phyloP scores from a whole-genome alignment of 2,797 vertebrate species.

The Acanthornis magna region DNA sequence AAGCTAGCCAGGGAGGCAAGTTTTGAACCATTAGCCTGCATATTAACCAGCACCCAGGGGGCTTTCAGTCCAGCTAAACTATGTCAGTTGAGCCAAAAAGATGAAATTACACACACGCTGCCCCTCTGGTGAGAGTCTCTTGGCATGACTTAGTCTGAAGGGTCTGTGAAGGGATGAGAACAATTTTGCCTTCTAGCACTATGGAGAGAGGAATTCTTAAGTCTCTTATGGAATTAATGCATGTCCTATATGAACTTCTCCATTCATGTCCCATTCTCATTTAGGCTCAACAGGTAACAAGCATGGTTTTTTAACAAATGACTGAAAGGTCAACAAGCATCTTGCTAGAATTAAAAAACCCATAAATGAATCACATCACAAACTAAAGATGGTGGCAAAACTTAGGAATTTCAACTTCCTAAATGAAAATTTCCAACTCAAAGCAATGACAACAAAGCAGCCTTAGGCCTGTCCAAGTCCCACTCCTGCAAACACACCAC shows the following conservation, averaged over 20 bases:
- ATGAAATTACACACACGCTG: neutral
- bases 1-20: neutral
- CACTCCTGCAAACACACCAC: neutral
- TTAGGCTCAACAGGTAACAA: neutral
- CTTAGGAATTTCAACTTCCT: neutral
- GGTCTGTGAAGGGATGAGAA: neutral
- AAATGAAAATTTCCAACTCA: neutral
- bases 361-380: neutral
- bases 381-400: neutral
- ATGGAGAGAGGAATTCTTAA: neutral
- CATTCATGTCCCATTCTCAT: accelerated
- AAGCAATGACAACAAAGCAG: neutral
- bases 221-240: accelerated
- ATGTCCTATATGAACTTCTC: neutral
- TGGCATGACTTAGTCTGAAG: neutral
- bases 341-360: neutral
- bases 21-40: neutral
- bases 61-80: neutral
- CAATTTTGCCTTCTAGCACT: neutral
- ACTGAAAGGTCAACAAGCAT: neutral
- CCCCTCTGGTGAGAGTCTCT: neutral
- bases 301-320: neutral
- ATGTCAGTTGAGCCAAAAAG: neutral
- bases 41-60: neutral
- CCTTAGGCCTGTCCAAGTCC: neutral